Base-by-base conservation (phyloP, 1,140 invertebrate genomes). In the Pygmarrhopalites habei region DNA sequence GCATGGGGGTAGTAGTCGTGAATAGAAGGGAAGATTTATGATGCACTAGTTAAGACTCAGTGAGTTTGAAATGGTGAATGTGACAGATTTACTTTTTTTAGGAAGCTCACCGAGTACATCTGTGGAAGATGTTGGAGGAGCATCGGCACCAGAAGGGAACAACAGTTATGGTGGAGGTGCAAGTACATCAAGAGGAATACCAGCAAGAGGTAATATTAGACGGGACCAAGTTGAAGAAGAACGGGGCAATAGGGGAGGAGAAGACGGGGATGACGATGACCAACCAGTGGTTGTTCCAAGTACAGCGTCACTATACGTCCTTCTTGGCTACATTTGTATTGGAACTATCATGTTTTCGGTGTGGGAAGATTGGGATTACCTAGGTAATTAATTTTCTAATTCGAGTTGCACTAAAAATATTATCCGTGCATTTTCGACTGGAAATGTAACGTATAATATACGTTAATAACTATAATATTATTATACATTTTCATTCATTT, bases 341-440 rank as follows among this genome's bases (percentile, higher is more conserved):
- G 95, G 95, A 1, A 90, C 94, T 0, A 86, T 95, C 4, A 90
- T 96, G 83, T 97, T 97, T 75, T 88, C 88, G 15, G 83, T 88
- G 58, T 97, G 93, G 92, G 93, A 97, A 76, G 82, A 85, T 25
- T 98, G 93, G 93, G 84, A 86, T 39, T 92, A 90, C 72, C 74
- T 96, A 15, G n/a, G n/a, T n/a, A n/a, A n/a, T n/a, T n/a, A n/a
- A n/a, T n/a, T n/a, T n/a, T n/a, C n/a, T n/a, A n/a, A n/a, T n/a
- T n/a, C n/a, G n/a, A n/a, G n/a, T n/a, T n/a, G n/a, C n/a, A n/a
- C n/a, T n/a, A n/a, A n/a, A n/a, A n/a, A n/a, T n/a, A n/a, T n/a
- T n/a, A n/a, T n/a, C n/a, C n/a, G n/a, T n/a, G n/a, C n/a, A n/a
- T n/a, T n/a, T n/a, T n/a, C n/a, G n/a, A n/a, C n/a, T n/a, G n/a